Evolutionary conservation across 2,888 invertebrate species (phyloP).

Genomic region (Caenorhabditis sp.): DNA sequence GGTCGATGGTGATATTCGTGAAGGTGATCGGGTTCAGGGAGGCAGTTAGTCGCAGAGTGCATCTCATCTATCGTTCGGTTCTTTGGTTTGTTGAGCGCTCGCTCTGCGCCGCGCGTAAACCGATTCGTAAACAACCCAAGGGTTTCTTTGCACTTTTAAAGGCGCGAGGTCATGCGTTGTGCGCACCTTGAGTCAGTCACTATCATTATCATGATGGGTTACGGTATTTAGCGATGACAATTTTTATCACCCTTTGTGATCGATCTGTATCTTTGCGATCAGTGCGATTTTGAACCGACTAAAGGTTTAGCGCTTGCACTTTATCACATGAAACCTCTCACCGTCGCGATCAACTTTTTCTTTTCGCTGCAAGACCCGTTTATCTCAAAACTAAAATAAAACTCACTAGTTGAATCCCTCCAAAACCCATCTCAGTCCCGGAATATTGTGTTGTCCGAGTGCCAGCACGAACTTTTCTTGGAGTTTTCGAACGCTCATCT

Average conservation of each 20-base stretch:
- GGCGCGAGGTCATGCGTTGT: conserved; percentile 9
- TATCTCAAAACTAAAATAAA: no score
- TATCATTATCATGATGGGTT: background rate
- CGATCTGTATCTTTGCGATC: background rate
- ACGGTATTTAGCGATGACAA: background rate
- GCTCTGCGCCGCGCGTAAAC: no score
- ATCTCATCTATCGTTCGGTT: conserved; percentile 14
- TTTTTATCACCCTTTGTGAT: background rate
- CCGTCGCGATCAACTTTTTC: no score
- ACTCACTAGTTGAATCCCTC: conserved; percentile 77
- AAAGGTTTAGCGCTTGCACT: no score
- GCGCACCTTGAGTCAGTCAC: background rate
- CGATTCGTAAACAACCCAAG: conserved; percentile 39
- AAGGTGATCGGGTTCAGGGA: conserved; percentile 43
- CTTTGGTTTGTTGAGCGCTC: conserved; percentile 27
- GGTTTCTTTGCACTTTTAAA: conserved; percentile 30
- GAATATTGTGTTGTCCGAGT: conserved; percentile 75
- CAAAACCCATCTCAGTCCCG: conserved; percentile 77
- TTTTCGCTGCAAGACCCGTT: background rate
- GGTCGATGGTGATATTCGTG: no score
- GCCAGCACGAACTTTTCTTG: conserved; percentile 68
- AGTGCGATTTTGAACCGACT: no score
- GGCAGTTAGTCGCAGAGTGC: conserved; percentile 13
- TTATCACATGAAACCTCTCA: no score
- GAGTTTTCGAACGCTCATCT: conserved; percentile 57